These are phyloP conservation scores for Trichosurus vulpecula DNA, from an alignment of 2,797 vertebrate species.

Conservation along the genomic window DNA sequence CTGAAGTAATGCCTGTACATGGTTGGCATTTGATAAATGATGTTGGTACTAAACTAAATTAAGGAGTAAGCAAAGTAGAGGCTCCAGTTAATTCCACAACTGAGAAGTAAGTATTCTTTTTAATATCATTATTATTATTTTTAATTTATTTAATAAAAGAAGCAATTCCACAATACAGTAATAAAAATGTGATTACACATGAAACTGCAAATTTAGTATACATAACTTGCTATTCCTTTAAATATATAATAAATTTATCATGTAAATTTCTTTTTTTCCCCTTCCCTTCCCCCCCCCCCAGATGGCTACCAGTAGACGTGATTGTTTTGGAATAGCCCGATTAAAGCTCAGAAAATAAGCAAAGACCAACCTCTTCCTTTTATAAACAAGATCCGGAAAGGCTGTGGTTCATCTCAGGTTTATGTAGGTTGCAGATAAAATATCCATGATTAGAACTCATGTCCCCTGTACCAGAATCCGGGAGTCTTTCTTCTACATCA, in stretches of 20 bases:
- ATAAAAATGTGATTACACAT: not conserved
- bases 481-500: no score
- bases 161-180: not conserved
- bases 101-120: not conserved
- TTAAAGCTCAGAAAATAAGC: not conserved
- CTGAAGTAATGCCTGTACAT: not conserved
- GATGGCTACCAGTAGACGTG: not conserved
- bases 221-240: not conserved
- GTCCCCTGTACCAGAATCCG: no score
- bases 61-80: not conserved
- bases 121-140: not conserved
- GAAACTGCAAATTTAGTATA: not conserved
- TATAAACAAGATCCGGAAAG: no score
- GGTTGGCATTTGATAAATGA: not conserved
- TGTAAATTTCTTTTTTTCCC: not conserved
- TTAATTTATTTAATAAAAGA: not conserved
- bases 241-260: not conserved
- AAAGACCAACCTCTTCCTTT: not conserved
- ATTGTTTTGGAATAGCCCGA: not conserved
- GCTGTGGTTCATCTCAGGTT: no score
- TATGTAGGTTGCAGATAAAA: no score
- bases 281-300: not conserved
- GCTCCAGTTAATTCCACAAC: not conserved
- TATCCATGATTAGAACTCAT: no score
- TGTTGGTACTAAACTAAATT: not conserved